Base-by-base conservation (phyloP, 2,113 vertebrate genomes). In the Pseudopipra pipra region DNA sequence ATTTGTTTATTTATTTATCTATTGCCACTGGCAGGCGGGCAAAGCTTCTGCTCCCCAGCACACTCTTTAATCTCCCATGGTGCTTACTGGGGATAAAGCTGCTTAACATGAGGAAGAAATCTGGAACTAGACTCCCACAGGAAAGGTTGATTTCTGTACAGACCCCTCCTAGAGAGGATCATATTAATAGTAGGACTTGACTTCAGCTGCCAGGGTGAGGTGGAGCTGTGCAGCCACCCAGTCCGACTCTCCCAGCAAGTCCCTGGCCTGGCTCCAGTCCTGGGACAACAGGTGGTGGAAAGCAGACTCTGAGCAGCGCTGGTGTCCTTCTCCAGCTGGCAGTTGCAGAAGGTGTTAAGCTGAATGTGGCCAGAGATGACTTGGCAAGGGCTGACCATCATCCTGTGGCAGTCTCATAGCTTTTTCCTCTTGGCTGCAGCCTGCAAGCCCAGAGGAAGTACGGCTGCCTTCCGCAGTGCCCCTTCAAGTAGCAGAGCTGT, bases 41-140 rank as follows among this genome's bases (percentile, higher is more conserved):
- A 82, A 92, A 91, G 43, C 90, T 93, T 8, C 62, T 91, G 67
- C 71, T 94, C 77, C 61, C 71, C 67, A 28, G 62, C 67, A 37
- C 0, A 2, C 56, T 55, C 72, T 46, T 90, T 97, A 97, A 97
- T 97, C 96, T 85, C 15, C 21, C 59, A 66, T 44, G 4, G 33
- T 95, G 93, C 86, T 97, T 91, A 67, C 43, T 85, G 87, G 35
- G 92, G 66, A 81, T 92, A 94, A 97, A 97, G 86, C 97, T 92
- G 89, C 94, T 96, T 96, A 94, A 72, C 18, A 3, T 39, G 58
- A 78, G 67, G 95, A 80, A 78, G 83, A 96, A 95, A 94, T 80
- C 82, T 95, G 85, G 44, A 94, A 66, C 76, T 49, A 55, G 87
- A 49, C n/a, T 79, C 55, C 59, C 59, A 91, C 83, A 96, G 94